Percentiles rank a stretch among this genome's conserved stretches.
These are phyloP conservation scores for Hanleya hanleyi DNA, from an alignment of 2,888 invertebrate species.

Conservation along the genomic window DNA sequence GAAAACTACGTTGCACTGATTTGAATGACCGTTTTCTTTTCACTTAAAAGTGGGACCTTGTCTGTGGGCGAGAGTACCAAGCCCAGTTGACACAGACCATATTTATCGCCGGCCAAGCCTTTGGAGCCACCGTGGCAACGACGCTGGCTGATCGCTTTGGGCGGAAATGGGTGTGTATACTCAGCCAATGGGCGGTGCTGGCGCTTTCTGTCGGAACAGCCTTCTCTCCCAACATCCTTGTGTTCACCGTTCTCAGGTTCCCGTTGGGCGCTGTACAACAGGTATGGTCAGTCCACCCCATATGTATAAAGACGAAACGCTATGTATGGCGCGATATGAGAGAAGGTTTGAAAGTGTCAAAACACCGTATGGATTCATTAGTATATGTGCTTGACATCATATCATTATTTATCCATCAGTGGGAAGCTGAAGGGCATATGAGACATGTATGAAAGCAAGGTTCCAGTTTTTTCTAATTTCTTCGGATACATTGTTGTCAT, in stretches of 20 bases:
- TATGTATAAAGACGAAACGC: neutral
- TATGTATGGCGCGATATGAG: too few species aligned
- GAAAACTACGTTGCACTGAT: too few species aligned
- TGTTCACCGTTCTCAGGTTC: constrained; percentile 44
- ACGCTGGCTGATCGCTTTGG: constrained; percentile 43
- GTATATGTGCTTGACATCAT: too few species aligned
- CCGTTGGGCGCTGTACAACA: constrained; percentile 48
- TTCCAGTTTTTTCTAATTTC: too few species aligned
- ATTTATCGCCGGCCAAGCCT: constrained; percentile 46
- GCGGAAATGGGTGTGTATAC: constrained; percentile 48
- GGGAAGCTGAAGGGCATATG: too few species aligned
- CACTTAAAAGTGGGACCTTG: constrained; percentile 52
- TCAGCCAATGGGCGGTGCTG: constrained; percentile 44
- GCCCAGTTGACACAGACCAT: constrained; percentile 46
- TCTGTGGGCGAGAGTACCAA: constrained; percentile 43
- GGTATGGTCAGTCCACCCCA: constrained; percentile 33
- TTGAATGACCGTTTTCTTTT: too few species aligned
- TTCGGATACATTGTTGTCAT: too few species aligned
- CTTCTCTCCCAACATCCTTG: constrained; percentile 43
- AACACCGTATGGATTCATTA: too few species aligned
- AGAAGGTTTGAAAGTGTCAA: too few species aligned
- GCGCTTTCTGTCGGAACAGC: constrained; percentile 39
- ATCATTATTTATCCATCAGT: too few species aligned
- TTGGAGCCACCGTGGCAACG: constrained; percentile 47
- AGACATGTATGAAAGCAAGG: too few species aligned